Conservation (phyloP, 2,113 vertebrate genomes). For the Orycteropus afer region DNA sequence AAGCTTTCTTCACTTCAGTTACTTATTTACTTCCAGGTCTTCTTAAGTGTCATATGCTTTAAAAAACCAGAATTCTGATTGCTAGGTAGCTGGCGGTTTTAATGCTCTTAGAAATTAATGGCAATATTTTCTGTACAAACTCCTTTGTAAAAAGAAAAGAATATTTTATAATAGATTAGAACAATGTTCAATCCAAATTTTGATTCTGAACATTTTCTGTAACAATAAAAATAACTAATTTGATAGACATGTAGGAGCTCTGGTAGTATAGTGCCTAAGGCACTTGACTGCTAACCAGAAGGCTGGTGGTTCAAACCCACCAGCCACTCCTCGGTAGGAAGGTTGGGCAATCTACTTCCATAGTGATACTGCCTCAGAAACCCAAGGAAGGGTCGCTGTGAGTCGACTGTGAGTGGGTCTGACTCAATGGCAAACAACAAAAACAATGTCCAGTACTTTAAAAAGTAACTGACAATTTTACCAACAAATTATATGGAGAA, state of each 20-base stretch:
- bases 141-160: neutral
- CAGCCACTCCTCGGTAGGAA: too few relatives aligned
- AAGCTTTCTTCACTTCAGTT: neutral
- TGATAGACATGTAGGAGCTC: too few relatives aligned
- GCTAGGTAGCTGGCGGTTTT: neutral
- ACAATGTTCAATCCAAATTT: neutral
- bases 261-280: too few relatives aligned
- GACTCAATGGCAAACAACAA: too few relatives aligned
- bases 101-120: neutral
- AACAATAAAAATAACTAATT: neutral
- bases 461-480: neutral
- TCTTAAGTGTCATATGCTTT: neutral
- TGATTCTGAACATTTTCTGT: neutral
- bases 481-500: neutral
- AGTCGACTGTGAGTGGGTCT: too few relatives aligned
- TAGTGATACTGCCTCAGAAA: too few relatives aligned
- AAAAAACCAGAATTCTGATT: neutral
- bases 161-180: neutral
- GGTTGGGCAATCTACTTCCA: too few relatives aligned
- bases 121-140: neutral
- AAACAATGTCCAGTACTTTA: neutral
- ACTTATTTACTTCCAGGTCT: neutral
- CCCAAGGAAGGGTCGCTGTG: too few relatives aligned
- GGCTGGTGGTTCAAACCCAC: too few relatives aligned
- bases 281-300: too few relatives aligned